Conservation (phyloP, 2,888 invertebrate genomes). For the Imbricaverruca yamaguchii region DNA sequence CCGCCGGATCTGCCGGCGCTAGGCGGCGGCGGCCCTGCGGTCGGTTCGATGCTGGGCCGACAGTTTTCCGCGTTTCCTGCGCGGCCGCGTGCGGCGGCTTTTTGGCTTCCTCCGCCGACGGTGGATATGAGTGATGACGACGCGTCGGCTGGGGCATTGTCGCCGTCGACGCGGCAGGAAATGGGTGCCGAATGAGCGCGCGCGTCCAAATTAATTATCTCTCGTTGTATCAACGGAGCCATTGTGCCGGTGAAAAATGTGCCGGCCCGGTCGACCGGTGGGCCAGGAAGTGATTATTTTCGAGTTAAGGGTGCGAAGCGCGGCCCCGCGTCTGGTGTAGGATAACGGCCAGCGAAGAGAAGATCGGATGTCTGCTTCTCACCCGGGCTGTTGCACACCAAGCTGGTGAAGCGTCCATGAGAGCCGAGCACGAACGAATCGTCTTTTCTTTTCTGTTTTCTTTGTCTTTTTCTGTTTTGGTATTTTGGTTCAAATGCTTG, state of each 20-base stretch:
- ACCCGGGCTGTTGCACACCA: no score
- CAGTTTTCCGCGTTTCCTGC: constrained; percentile 10
- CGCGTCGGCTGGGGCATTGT: background rate
- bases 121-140: background rate
- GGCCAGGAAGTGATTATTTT: background rate
- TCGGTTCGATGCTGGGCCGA: background rate
- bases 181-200: constrained; percentile 1
- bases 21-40: no score
- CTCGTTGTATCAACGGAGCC: background rate
- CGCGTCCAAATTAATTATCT: constrained; percentile 9
- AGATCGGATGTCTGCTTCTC: no score
- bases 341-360: no score
- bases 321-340: background rate
- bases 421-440: no score
- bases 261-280: background rate
- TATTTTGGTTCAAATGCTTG: no score
- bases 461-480: no score
- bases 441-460: no score
- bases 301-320: background rate
- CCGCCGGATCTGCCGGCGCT: no score
- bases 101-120: background rate
- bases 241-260: constrained; percentile 9
- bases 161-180: constrained; percentile 2
- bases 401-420: no score
- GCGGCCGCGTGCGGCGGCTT: background rate